These are phyloP conservation scores for Cryptus armator DNA, from an alignment of 2,888 invertebrate species.

Conservation along the genomic window DNA sequence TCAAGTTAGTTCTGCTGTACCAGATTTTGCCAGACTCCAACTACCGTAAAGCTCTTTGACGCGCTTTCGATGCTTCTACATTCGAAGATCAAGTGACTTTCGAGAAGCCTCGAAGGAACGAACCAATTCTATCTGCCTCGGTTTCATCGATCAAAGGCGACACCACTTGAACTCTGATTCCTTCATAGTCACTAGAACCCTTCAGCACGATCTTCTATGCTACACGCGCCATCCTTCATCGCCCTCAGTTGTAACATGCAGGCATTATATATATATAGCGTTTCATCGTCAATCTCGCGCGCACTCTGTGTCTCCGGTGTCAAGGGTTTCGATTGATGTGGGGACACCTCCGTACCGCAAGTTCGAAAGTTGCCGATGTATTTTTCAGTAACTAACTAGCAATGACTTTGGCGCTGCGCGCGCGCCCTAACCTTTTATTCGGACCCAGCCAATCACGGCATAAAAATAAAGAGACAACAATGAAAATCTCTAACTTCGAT, in stretches of 20 bases:
- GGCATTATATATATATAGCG: background rate
- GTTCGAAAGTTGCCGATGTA: background rate
- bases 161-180: slow-evolving; percentile 64
- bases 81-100: slow-evolving; percentile 55
- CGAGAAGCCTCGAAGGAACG: slow-evolving; percentile 30
- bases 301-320: slow-evolving; percentile 11
- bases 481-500: too few relatives aligned
- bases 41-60: slow-evolving; percentile 32
- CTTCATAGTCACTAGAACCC: slow-evolving; percentile 47
- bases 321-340: slow-evolving; percentile 24
- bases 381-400: background rate
- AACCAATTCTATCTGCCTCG: slow-evolving; percentile 8
- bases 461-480: too few relatives aligned
- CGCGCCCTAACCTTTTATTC: too few relatives aligned
- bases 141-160: slow-evolving; percentile 59
- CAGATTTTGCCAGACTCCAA: background rate
- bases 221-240: slow-evolving; percentile 31
- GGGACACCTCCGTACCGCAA: background rate
- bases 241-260: slow-evolving; percentile 11
- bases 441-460: too few relatives aligned
- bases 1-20: slow-evolving; percentile 23
- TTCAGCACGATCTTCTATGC: slow-evolving; percentile 42
- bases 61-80: background rate
- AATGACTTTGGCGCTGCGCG: too few relatives aligned
- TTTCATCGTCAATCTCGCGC: background rate